Evolutionary conservation across 1,140 invertebrate species (phyloP), one percentile per base, ranked within the genome.

Genomic region (Caenorhabditis inopinata): DNA sequence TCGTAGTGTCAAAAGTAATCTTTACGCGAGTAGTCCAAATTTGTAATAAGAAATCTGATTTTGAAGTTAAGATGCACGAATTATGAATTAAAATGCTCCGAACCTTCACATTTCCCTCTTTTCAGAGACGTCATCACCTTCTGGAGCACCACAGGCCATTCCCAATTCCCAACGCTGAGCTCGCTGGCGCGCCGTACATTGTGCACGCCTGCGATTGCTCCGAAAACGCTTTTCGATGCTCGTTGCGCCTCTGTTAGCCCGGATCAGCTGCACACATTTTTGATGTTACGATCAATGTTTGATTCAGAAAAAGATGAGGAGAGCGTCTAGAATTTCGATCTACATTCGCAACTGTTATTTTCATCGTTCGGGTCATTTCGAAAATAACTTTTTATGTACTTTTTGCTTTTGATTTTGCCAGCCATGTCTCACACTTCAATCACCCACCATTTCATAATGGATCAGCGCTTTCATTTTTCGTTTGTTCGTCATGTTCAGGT

Each of bases 111-210:
- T 62, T 51, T 14, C 1, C 12, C 23, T 16, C 35, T 80, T 80
- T 81, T n/a, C 68, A 83, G 82, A 46, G 79, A 83, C 49, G 46
- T 83, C 25, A 46, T 78, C 51, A 49, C 58, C 12, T 83, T 83
- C 82, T 83, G 82, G 82, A 76, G 75, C n/a, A 73, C 79, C 18
- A 73, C 51, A 11, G 79, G 82, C 14, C 58, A 78, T 23, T 18
- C 79, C 12, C 79, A 83, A 51, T 83, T 82, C 75, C 82, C 82
- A 25, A 29, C 25, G 16, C 75, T 83, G 14, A 46, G 74, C 29
- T 46, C 27, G 11, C 46, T 83, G 47, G 82, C 82, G 16, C 79
- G 82, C n/a, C 35, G 58, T 4, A 53, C 62, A 18, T 47, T 83
- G 0, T 75, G 82, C 25, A 76, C 76, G 14, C 75, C 74, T 0